A percentile compares a stretch with the other conserved stretches of the same genome.
Conservation (phyloP, 2,113 vertebrate genomes). For the Nyctereutes procyonoides region DNA sequence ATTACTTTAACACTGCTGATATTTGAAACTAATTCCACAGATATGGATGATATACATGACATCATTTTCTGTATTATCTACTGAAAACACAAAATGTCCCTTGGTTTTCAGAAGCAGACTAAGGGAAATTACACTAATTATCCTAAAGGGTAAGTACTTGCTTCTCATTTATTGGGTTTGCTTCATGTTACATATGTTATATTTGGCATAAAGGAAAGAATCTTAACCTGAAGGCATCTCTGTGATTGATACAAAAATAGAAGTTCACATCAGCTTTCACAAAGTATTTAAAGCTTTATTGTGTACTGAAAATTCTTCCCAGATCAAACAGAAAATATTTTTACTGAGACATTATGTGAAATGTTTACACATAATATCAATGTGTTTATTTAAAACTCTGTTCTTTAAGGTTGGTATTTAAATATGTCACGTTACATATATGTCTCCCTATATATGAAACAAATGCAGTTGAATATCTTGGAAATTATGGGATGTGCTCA, state of each 20-base stretch:
- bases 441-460: neutral
- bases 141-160: neutral
- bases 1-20: constrained; percentile 10
- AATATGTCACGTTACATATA: neutral
- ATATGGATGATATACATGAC: neutral
- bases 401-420: neutral
- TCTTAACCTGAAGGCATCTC: neutral
- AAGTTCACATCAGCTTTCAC: neutral
- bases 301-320: neutral
- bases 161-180: neutral
- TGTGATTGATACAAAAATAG: neutral
- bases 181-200: neutral
- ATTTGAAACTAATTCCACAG: constrained; percentile 32
- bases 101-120: neutral
- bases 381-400: neutral
- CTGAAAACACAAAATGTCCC: constrained; percentile 6
- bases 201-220: neutral
- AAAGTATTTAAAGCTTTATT: neutral
- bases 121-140: constrained; percentile 12
- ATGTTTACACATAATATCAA: neutral
- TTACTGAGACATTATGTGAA: neutral
- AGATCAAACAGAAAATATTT: neutral
- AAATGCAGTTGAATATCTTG: neutral
- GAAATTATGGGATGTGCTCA: neutral
- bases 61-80: constrained; percentile 7